Evolutionary conservation across 2,888 invertebrate species (phyloP).

Genomic region (Sinhomidia bicolor): DNA sequence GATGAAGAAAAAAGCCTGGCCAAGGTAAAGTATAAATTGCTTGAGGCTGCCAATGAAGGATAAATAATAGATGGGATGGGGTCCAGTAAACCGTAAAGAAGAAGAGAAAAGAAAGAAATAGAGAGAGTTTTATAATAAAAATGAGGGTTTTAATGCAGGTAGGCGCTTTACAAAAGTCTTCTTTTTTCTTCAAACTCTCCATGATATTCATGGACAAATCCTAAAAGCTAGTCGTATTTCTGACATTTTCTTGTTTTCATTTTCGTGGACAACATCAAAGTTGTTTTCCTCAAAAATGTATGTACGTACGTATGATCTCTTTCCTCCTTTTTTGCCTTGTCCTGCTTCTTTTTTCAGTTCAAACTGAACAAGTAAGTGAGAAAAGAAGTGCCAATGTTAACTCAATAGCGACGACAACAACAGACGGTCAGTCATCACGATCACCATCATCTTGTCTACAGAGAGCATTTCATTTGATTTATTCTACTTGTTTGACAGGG

Average conservation of each 20-base stretch:
- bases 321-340: not conserved
- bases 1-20: slow-evolving; percentile 52
- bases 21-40: slow-evolving; percentile 59
- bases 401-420: slow-evolving; percentile 40
- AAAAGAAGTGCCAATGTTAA: slow-evolving; percentile 3
- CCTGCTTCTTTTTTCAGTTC: not conserved
- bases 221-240: not conserved
- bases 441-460: slow-evolving; percentile 5
- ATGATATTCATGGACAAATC: not conserved
- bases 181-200: not conserved
- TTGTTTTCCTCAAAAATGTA: slow-evolving; percentile 64
- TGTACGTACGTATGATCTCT: not conserved
- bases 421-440: slow-evolving; percentile 57
- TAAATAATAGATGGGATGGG: slow-evolving; percentile 47
- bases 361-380: not conserved
- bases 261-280: slow-evolving; percentile 35
- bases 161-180: not conserved
- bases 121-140: slow-evolving; percentile 15
- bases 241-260: slow-evolving; percentile 34
- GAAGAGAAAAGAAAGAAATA: too few species aligned
- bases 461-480: slow-evolving; percentile 64
- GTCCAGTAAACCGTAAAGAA: slow-evolving; percentile 4
- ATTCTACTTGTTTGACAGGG: slow-evolving; percentile 64
- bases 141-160: slow-evolving; percentile 26
- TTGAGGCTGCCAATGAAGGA: slow-evolving; percentile 52